Conservation (phyloP, 1,140 invertebrate genomes). For the Lordiphosa stackelbergi region DNA sequence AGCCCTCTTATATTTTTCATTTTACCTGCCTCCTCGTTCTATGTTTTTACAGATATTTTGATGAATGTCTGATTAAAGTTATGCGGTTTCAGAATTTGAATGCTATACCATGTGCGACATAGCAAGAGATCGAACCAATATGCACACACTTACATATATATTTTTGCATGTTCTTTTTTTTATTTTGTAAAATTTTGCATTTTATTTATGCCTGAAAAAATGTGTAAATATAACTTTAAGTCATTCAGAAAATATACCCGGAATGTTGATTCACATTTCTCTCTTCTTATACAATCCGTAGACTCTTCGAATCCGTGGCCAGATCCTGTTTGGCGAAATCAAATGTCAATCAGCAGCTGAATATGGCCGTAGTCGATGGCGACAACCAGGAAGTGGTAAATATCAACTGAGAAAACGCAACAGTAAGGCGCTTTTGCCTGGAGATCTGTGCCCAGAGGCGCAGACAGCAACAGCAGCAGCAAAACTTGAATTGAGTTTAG, state of each 20-base stretch:
- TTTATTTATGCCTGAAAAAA: constrained; percentile 23
- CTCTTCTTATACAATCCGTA: constrained; percentile 74
- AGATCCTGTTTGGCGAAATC: constrained; percentile 93
- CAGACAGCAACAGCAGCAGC: constrained; percentile 26
- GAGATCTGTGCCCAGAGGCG: constrained; percentile 40
- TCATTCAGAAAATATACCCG: constrained; percentile 1
- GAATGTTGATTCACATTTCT: neutral
- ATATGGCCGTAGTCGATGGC: constrained; percentile 62
- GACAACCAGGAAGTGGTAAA: constrained; percentile 68
- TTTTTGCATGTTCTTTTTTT: too few species aligned
- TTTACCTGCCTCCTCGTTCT: constrained; percentile 7
- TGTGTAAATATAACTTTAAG: constrained; percentile 13
- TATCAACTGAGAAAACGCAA: constrained; percentile 62
- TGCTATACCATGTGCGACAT: constrained; percentile 46
- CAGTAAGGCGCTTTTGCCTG: constrained; percentile 42
- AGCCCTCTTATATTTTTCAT: neutral
- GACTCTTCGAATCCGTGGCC: constrained; percentile 95
- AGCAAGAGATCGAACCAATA: constrained; percentile 21
- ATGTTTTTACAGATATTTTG: constrained; percentile 80
- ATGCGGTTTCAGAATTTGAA: constrained; percentile 44
- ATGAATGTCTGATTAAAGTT: constrained; percentile 80
- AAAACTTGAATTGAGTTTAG: constrained; percentile 14
- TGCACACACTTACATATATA: too few species aligned
- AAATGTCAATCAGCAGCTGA: constrained; percentile 68
- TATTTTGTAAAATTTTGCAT: constrained; percentile 28